These are phyloP conservation scores for Troilus luridus DNA, from an alignment of 2,888 invertebrate species.

Conservation along the genomic window DNA sequence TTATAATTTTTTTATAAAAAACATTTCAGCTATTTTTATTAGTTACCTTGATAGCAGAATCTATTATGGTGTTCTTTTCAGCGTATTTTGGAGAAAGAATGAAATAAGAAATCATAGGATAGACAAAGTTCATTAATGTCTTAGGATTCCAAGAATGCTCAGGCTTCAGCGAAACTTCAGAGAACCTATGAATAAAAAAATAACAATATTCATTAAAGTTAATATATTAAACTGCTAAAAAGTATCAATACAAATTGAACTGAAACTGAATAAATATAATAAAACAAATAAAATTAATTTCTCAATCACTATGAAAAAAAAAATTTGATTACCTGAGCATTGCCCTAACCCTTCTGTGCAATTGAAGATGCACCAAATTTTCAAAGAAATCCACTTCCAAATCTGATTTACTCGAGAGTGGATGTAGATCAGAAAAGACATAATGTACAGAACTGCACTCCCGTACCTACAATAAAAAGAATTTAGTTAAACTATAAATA, in stretches of 20 bases:
- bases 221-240: background rate
- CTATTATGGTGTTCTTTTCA: slow-evolving; percentile 85
- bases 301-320: background rate
- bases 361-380: slow-evolving; percentile 90
- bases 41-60: slow-evolving; percentile 82
- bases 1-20: background rate
- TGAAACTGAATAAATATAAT: background rate
- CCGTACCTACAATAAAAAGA: slow-evolving; percentile 70
- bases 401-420: slow-evolving; percentile 79
- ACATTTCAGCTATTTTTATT: background rate
- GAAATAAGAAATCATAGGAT: slow-evolving; percentile 87
- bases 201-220: background rate
- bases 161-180: slow-evolving; percentile 76
- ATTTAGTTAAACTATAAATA: background rate
- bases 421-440: slow-evolving; percentile 79
- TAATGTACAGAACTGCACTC: slow-evolving; percentile 81
- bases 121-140: slow-evolving; percentile 85
- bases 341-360: slow-evolving; percentile 88
- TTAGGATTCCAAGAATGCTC: slow-evolving; percentile 76
- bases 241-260: background rate
- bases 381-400: slow-evolving; percentile 94
- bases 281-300: background rate
- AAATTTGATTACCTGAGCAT: slow-evolving; percentile 74
- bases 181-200: slow-evolving; percentile 70
- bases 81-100: slow-evolving; percentile 83